phyloP scores from a whole-genome alignment of 2,888 invertebrate species.

The Arrhopalites spinosus region DNA sequence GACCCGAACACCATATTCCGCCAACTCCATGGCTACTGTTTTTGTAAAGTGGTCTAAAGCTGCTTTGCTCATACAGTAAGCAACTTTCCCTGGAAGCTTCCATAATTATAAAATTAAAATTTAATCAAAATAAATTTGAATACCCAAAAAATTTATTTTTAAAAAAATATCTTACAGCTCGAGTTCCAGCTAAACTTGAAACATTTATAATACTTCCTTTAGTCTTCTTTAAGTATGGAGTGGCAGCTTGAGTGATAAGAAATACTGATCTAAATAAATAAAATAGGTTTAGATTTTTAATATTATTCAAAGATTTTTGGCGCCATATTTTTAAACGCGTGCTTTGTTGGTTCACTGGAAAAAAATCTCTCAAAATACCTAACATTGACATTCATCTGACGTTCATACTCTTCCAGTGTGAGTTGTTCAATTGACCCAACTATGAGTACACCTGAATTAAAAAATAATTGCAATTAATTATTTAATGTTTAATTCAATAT shows the following conservation, averaged over 20 bases:
- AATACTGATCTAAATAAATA: conserved; percentile 63
- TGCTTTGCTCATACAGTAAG: conserved; percentile 91
- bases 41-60: conserved; percentile 94
- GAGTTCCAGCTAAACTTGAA: conserved; percentile 75
- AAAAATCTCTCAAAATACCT: too few species aligned
- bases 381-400: conserved; percentile 86
- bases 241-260: conserved; percentile 78
- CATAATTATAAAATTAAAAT: conserved; percentile 4
- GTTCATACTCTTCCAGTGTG: conserved; percentile 82
- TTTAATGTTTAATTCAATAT: too few species aligned
- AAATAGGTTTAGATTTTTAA: too few species aligned
- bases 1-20: conserved; percentile 58
- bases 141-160: too few species aligned
- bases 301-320: too few species aligned
- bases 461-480: too few species aligned
- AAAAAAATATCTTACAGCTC: conserved; percentile 68
- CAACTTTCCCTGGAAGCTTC: conserved; percentile 65
- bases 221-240: conserved; percentile 75
- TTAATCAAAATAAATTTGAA: too few species aligned
- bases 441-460: conserved; percentile 83
- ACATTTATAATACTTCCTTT: conserved; percentile 93
- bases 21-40: conserved; percentile 86
- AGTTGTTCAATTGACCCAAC: conserved; percentile 84
- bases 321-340: too few species aligned
- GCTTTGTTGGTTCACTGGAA: too few species aligned